Base-by-base conservation (phyloP, 2,888 invertebrate species). In the Sthenelais limicola region DNA sequence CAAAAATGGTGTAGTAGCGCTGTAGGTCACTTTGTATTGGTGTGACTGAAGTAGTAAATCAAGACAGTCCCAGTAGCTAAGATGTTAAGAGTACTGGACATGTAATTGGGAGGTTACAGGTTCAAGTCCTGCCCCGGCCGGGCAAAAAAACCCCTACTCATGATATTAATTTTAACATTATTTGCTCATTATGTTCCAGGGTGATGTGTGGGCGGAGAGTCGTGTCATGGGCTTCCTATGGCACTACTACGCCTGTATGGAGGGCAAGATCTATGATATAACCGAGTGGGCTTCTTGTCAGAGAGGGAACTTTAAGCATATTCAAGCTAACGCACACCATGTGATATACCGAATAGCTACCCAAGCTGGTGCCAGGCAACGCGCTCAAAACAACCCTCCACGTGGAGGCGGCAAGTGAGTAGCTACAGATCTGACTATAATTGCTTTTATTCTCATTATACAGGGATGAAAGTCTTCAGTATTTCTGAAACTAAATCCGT, bases 171-270 rank as follows among this genome's bases (percentile, higher is more conserved):
- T n/a, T n/a, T n/a, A n/a, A n/a, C n/a, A n/a, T n/a, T n/a, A n/a
- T n/a, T n/a, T n/a, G n/a, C n/a, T n/a, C n/a, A n/a, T n/a, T n/a
- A 12, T 43, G 18, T 18, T 78, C 0, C 86, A 94, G 94, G 96
- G 97, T 74, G 97, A 97, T 87, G 95, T 97, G 82, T 97, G 97
- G 97, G 96, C 97, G 58, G 97, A 97, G 89, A 94, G 95, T 51
- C 82, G 86, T 15, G 91, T 94, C 90, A 91, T 96, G 89, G 96
- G 97, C 21, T 92, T 96, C 81, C 91, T 94, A 62, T 96, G 96
- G 93, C 94, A 95, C 90, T 97, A 97, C 90, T 95, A 94, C 89
- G 96, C 97, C 69, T 94, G 96, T 83, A 97, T 97, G 96, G 97
- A 97, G 88, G 95, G 95, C 72, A 94, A 93, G 76, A 94, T 97